Base-by-base conservation (phyloP, 2,888 invertebrate genomes). In the Lacanobia wlatinum region DNA sequence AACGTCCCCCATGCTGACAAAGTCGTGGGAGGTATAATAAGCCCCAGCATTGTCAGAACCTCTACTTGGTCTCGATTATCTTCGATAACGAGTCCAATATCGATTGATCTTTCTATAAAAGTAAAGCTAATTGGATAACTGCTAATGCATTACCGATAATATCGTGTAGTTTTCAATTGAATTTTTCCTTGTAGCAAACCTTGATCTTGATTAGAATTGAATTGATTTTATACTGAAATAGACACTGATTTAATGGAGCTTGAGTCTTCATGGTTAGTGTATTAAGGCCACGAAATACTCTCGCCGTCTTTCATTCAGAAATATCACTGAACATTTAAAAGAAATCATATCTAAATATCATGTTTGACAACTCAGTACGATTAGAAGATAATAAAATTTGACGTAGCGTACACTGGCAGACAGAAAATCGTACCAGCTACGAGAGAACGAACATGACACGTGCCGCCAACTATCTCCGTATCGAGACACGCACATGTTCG, bases 401-500 rank as follows among this genome's bases (percentile, higher is more conserved):
- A 69, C 68, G 56, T 58, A 75, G 56, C 61, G 38, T 74, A 65
- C 65, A 63, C 70, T 60, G 63, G 62, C 28, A 59, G 55, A 40
- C 50, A 76, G 28, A 73, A 61, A 61, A 40, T 60, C 48, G 76
- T 67, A 62, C 52, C 46, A 28, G n/a, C 63, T 59, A 34, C 16
- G 50, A 76, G 48, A 53, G 46, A 63, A 10, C 58, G 68, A 52
- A 67, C 78, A 76, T 63, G 77, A 81, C 77, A 76, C 82, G 61
- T 48, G 65, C 56, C 67, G 52, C 63, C 43, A 70, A 73, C 66
- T 78, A 78, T 82, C 82, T 60, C 58, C 18, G 63, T 58, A 65
- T 61, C 73, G 58, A 69, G 65, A 69, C 84, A 77, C 75, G 71
- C 78, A 82, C 81, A 76, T 85, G 84, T 86, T 71, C 68, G 56